These are phyloP conservation scores for Nasalis larvatus DNA, from an alignment of 2,113 vertebrate species.

Conservation along the genomic window DNA sequence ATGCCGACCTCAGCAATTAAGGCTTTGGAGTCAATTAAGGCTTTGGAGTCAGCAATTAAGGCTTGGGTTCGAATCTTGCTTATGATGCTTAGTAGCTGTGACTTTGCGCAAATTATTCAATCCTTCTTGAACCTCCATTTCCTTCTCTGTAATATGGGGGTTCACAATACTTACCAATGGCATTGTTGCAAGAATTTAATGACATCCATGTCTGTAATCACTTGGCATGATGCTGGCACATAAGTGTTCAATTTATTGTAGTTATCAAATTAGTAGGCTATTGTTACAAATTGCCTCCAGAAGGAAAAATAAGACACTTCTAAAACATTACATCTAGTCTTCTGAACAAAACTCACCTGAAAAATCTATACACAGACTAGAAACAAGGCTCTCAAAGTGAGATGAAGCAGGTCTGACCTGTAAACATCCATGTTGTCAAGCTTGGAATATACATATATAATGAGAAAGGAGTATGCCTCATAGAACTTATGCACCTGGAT, in stretches of 20 bases:
- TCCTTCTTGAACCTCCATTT: neutral
- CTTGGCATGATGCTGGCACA: neutral
- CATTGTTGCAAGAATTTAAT: neutral
- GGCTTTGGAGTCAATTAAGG: neutral
- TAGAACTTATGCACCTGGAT: neutral
- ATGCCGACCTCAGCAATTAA: neutral
- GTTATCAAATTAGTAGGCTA: neutral
- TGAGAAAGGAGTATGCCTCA: neutral
- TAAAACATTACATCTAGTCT: neutral
- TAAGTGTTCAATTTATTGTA: neutral
- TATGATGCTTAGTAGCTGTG: neutral
- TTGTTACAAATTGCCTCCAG: neutral
- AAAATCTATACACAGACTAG: neutral
- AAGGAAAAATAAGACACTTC: constrained; percentile 21
- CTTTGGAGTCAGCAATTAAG: neutral
- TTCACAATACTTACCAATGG: neutral
- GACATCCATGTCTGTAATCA: neutral
- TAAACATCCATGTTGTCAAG: neutral
- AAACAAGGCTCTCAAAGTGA: neutral
- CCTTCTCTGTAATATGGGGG: neutral
- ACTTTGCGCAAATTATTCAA: neutral
- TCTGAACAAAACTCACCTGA: neutral
- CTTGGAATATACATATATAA: neutral
- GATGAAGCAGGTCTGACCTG: neutral
- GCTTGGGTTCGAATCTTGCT: neutral